Conservation (phyloP, 2,888 invertebrate genomes). For the Hirtodrosophila alboralis region DNA sequence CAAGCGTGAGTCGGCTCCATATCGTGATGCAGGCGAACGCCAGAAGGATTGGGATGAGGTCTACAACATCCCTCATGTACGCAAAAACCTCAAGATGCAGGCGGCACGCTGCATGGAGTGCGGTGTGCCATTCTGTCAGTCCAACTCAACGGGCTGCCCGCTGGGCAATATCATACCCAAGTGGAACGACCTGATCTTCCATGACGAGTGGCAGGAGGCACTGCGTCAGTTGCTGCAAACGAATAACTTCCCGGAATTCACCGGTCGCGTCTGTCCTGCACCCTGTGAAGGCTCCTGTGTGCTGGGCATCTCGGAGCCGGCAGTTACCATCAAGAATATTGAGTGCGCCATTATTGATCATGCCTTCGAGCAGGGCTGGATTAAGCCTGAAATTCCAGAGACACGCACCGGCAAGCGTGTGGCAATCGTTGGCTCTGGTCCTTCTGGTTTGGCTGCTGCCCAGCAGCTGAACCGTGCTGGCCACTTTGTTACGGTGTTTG, state of each 20-base stretch:
- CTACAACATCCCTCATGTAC: slow-evolving; percentile 93
- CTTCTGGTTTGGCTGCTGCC: slow-evolving; percentile 97
- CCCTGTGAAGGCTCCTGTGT: slow-evolving; percentile 99
- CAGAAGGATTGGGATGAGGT: slow-evolving; percentile 98
- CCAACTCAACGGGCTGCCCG: slow-evolving; percentile 96
- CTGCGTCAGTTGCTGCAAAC: slow-evolving; percentile 96
- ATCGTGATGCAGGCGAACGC: slow-evolving; percentile 93
- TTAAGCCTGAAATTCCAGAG: slow-evolving; percentile 91
- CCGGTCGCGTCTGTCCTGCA: slow-evolving; percentile 97
- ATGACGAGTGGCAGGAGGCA: slow-evolving; percentile 97
- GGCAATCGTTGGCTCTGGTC: slow-evolving; percentile 96
- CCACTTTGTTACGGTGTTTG: slow-evolving; percentile 97
- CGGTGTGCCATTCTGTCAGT: slow-evolving; percentile 99
- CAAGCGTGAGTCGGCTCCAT: slow-evolving; percentile 93
- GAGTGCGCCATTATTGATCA: slow-evolving; percentile 99
- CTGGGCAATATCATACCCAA: slow-evolving; percentile 99
- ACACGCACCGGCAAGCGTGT: slow-evolving; percentile 91
- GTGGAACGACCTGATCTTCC: slow-evolving; percentile 99
- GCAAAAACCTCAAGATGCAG: slow-evolving; percentile 94
- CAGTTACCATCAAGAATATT: slow-evolving; percentile 99
- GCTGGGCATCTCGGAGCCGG: slow-evolving; percentile 96
- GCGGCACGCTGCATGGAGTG: slow-evolving; percentile 99
- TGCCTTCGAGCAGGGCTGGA: slow-evolving; percentile 98
- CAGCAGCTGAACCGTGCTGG: slow-evolving; percentile 98
- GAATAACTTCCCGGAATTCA: slow-evolving; percentile 99